Conservation (phyloP, 2,113 vertebrate genomes). For the Melospiza melodia region DNA sequence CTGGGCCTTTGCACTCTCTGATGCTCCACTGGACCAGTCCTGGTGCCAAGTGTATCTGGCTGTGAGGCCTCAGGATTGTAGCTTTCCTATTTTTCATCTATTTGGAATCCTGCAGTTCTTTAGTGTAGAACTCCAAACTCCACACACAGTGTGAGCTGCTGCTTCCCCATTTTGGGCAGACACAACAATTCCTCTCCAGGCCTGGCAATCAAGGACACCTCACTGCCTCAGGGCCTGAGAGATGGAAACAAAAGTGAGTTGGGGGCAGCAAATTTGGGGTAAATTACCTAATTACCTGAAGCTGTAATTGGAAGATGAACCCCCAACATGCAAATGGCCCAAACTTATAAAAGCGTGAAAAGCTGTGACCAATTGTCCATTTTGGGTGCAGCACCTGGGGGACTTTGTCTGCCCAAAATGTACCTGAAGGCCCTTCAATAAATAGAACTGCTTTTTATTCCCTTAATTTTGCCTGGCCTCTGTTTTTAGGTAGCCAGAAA, state of each 20-base stretch:
- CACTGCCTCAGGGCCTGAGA: background rate
- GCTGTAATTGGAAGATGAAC: background rate
- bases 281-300: background rate
- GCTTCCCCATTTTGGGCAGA: background rate
- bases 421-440: background rate
- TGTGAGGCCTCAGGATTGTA: too few species aligned
- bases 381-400: background rate
- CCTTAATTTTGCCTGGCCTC: background rate
- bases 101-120: background rate
- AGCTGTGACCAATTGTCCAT: fast-evolving
- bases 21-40: fast-evolving
- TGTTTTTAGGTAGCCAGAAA: background rate
- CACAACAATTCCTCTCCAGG: background rate
- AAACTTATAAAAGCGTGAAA: background rate
- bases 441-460: background rate
- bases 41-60: fast-evolving
- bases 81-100: fast-evolving
- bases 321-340: background rate
- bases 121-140: fast-evolving
- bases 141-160: background rate
- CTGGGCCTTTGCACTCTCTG: fast-evolving
- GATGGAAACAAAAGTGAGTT: background rate
- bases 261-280: background rate
- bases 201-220: background rate
- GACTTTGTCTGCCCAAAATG: background rate